A percentile compares a stretch with the other conserved stretches of the same genome.
phyloP scores from a whole-genome alignment of 2,888 invertebrate species.

The Limenitis camilla region DNA sequence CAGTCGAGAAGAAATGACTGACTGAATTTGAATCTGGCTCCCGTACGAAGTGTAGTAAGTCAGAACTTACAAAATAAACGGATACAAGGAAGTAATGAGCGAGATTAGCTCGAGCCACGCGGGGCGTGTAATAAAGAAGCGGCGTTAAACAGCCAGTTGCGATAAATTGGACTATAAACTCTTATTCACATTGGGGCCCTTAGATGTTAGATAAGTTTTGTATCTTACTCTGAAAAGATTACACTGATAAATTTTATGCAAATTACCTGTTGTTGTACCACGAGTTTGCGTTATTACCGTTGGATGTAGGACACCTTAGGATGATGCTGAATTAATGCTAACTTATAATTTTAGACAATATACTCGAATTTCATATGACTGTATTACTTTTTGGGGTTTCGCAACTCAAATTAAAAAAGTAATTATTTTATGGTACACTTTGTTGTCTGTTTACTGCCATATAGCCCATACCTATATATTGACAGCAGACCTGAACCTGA shows the following conservation, averaged over 20 bases:
- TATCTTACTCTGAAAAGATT: background rate
- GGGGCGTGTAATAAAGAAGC: constrained; percentile 13
- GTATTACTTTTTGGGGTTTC: too few species aligned
- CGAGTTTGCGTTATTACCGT: too few species aligned
- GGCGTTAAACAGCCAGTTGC: constrained; percentile 10
- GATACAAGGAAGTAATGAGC: constrained; percentile 4
- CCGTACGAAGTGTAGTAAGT: background rate
- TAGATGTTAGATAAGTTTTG: background rate
- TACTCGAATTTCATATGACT: too few species aligned
- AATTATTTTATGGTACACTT: too few species aligned
- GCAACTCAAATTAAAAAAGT: too few species aligned
- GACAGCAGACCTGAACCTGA: too few species aligned
- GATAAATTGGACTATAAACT: constrained; percentile 12
- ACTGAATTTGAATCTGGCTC: too few species aligned
- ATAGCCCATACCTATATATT: too few species aligned
- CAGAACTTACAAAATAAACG: background rate
- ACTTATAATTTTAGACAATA: background rate
- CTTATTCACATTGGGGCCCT: constrained; percentile 4
- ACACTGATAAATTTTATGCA: too few species aligned
- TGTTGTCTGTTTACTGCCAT: too few species aligned
- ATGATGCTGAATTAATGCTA: background rate
- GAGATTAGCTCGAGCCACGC: constrained; percentile 4
- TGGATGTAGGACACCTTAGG: background rate
- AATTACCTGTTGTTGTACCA: too few species aligned
- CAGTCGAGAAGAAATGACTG: too few species aligned